Evolutionary conservation across 2,797 vertebrate species (phyloP).

Genomic region (Erethizon dorsatum): DNA sequence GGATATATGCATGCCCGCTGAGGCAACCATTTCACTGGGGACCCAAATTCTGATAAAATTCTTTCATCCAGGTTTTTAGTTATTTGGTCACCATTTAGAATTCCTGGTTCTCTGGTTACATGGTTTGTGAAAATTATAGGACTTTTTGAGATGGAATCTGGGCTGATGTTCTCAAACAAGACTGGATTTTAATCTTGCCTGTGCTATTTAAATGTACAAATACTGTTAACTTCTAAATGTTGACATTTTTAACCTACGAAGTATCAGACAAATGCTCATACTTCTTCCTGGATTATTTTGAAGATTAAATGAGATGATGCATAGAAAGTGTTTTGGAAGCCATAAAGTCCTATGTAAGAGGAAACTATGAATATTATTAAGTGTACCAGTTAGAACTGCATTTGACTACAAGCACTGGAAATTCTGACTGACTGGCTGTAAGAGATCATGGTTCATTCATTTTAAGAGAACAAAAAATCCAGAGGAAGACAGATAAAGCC

Average conservation of each 20-base stretch:
- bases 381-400: background rate
- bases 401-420: background rate
- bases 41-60: background rate
- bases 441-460: background rate
- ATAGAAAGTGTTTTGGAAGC: background rate
- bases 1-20: background rate
- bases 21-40: background rate
- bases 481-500: background rate
- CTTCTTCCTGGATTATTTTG: background rate
- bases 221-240: background rate
- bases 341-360: background rate
- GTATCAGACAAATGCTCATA: background rate
- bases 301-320: background rate
- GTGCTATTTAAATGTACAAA: background rate
- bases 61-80: background rate
- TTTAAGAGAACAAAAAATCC: background rate
- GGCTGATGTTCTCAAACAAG: background rate
- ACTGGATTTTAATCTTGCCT: background rate
- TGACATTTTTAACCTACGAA: background rate
- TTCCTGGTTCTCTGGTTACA: background rate
- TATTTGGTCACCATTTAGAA: background rate
- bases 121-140: background rate
- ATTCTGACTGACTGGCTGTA: background rate
- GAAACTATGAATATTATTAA: background rate
- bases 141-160: background rate